Base-by-base conservation (phyloP, 2,113 vertebrate genomes). In the Nesospiza acunhae region DNA sequence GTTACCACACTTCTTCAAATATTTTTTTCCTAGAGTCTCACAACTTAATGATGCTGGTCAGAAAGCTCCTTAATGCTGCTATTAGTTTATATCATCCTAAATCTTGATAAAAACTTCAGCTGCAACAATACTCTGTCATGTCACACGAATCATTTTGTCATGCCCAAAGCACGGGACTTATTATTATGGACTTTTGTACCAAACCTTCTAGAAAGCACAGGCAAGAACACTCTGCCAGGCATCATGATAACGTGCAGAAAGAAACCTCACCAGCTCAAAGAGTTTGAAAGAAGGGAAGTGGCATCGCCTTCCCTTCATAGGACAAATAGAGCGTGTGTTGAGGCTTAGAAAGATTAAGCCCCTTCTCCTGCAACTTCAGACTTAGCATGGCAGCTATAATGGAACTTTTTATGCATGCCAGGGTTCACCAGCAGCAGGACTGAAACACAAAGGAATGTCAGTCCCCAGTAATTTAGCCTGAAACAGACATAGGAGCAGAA, bases 201-300 rank as follows among this genome's bases (percentile, higher is more conserved):
- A 79, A 85, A 64, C 12, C 47, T 64, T 27, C 37, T 22, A 41
- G 28, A 85, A 85, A 55, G 28, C 67, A 68, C 35, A 60, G 47
- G 53, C 62, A 84, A 68, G 62, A 89, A 22, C 33, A 18, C 24
- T 1, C 7, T 41, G 69, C 70, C 82, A 83, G 53, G 37, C 52
- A 67, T 22, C 30, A 31, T 0, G 3, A 26, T 33, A 73, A n/a
- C 0, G 0, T 3, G 3, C 9, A 60, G n/a, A 72, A 83, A 60
- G 41, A 85, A 84, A 84, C 7, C 22, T 79, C 70, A 62, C 6
- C 82, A 74, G 44, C 72, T 79, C 76, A 39, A 84, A 88, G 77
- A 55, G 46, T 15, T 27, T 64, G 74, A 53, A 87, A 82, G 70
- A 72, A 55, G n/a, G 37, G 41, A 89, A 84, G 20, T 46, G 66